These are phyloP conservation scores for Helicorthomorpha holstii DNA, from an alignment of 1,140 invertebrate species.

Conservation along the genomic window DNA sequence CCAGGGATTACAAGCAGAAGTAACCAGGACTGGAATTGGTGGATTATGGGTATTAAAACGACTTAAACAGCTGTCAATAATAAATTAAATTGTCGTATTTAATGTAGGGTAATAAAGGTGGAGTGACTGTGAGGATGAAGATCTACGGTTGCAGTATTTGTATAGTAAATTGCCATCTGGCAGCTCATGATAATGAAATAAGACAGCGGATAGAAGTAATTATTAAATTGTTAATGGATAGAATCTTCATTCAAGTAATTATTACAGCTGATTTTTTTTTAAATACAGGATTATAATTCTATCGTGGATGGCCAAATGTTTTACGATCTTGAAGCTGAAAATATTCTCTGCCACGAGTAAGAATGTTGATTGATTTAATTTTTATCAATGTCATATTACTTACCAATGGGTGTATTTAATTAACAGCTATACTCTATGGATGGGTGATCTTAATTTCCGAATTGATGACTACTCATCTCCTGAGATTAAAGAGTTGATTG, in stretches of 20 bases:
- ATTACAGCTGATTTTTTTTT: background rate
- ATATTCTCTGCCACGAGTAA: constrained; percentile 82
- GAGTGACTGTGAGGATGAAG: constrained; percentile 66
- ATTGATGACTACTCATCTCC: constrained; percentile 41
- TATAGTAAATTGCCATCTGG: constrained; percentile 72
- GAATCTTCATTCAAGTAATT: background rate
- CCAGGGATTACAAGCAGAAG: constrained; percentile 62
- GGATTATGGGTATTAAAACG: constrained; percentile 54
- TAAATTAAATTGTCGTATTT: constrained; percentile 8
- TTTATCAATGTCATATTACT: background rate
- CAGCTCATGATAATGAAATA: constrained; percentile 65
- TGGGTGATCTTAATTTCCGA: constrained; percentile 87
- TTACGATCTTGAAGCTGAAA: constrained; percentile 45
- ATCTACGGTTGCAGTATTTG: constrained; percentile 71
- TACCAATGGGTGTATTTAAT: too few relatives aligned
- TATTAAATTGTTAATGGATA: background rate
- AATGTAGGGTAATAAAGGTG: constrained; percentile 86
- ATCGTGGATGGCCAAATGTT: constrained; percentile 39
- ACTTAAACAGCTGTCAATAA: background rate
- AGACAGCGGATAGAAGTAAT: constrained; percentile 48
- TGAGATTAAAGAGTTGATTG: constrained; percentile 46
- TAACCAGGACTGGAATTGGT: constrained; percentile 68
- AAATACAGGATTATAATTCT: constrained; percentile 52
- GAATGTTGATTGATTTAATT: constrained; percentile 14
- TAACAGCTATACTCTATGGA: constrained; percentile 80